phyloP scores from a whole-genome alignment of 2,797 vertebrate species.

The Eulemur coronatus region DNA sequence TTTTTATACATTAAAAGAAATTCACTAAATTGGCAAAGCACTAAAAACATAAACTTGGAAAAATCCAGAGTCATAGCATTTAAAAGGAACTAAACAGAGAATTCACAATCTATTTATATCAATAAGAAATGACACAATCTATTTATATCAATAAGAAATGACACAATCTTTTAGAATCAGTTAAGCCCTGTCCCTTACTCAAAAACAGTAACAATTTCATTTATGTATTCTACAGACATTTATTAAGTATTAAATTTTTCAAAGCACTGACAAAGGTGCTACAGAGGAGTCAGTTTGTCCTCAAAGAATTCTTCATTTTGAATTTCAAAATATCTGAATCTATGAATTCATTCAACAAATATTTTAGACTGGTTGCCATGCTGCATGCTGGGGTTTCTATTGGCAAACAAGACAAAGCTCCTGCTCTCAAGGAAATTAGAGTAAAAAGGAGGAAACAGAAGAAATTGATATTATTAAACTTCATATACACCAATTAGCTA shows the following conservation, averaged over 20 bases:
- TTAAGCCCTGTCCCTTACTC: background rate
- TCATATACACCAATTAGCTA: background rate
- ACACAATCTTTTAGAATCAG: background rate
- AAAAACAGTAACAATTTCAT: background rate
- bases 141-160: background rate
- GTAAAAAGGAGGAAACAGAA: background rate
- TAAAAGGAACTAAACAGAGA: background rate
- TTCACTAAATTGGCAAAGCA: background rate
- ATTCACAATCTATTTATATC: background rate
- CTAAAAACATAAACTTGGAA: background rate
- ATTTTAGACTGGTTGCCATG: background rate
- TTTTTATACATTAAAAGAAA: background rate
- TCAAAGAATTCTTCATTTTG: background rate
- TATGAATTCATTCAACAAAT: background rate
- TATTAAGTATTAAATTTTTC: background rate
- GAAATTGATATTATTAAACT: background rate
- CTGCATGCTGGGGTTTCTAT: background rate
- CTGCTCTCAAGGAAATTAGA: background rate
- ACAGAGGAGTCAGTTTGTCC: background rate
- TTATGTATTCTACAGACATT: background rate
- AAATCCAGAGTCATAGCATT: background rate
- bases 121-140: background rate
- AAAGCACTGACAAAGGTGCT: background rate
- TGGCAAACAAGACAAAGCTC: background rate
- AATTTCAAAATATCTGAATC: slow-evolving; percentile 26